Evolutionary conservation across 2,797 vertebrate species (phyloP).

Genomic region (Acridotheres tristis): DNA sequence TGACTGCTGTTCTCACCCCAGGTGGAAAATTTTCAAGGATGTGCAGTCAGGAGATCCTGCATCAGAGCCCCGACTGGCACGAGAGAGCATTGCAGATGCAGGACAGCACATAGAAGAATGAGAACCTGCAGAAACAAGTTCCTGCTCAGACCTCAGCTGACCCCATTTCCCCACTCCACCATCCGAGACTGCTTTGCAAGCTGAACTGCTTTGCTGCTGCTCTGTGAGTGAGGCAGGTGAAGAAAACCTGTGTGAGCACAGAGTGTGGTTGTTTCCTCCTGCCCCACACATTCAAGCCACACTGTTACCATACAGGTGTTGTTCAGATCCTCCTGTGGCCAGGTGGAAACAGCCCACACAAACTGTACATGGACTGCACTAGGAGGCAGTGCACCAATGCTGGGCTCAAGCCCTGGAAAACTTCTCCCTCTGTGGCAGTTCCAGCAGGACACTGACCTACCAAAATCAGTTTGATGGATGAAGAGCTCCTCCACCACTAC

Average conservation of each 20-base stretch:
- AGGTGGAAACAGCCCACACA: not conserved
- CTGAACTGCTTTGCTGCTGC: not conserved
- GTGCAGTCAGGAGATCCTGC: not conserved
- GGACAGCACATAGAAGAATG: rapidly evolving
- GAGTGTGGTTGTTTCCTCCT: rapidly evolving
- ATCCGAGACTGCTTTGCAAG: rapidly evolving
- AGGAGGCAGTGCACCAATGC: not conserved
- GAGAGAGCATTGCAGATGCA: not conserved
- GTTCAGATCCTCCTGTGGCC: too few species aligned
- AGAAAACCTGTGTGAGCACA: not conserved
- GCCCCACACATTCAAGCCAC: not conserved
- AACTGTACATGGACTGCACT: rapidly evolving
- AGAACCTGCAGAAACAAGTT: not conserved
- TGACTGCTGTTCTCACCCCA: not conserved
- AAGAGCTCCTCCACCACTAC: not conserved
- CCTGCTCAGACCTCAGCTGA: rapidly evolving
- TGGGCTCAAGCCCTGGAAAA: rapidly evolving
- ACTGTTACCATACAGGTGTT: rapidly evolving
- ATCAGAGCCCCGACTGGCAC: rapidly evolving
- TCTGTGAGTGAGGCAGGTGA: rapidly evolving
- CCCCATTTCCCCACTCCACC: rapidly evolving
- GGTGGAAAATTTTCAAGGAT: slow-evolving; percentile 42
- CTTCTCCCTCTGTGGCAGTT: not conserved
- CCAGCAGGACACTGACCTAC: not conserved
- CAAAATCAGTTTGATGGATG: not conserved